phyloP scores from a whole-genome alignment of 2,797 vertebrate species.

The Cyprinella venusta region DNA sequence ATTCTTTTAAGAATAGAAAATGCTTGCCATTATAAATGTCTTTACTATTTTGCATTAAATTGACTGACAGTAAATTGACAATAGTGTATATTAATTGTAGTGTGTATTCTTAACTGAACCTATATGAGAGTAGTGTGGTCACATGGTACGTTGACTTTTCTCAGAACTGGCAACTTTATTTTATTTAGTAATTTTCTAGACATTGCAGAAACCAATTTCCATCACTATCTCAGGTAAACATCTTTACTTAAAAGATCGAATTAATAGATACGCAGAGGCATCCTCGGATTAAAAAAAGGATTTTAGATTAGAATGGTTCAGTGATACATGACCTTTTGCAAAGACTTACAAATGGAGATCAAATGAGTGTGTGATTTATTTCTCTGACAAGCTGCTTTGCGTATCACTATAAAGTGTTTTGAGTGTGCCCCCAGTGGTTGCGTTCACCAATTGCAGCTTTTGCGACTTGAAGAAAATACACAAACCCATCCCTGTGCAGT shows the following conservation, averaged over 20 bases:
- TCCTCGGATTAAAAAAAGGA: not conserved
- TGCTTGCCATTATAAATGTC: not conserved
- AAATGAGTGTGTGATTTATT: not conserved
- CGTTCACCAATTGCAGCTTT: not conserved
- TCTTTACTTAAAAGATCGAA: constrained; percentile 1
- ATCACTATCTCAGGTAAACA: not conserved
- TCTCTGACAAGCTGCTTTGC: not conserved
- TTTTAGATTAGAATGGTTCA: not conserved
- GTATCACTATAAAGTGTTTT: constrained; percentile 7
- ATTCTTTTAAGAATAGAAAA: not conserved
- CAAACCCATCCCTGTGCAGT: not conserved
- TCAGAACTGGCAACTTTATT: not conserved
- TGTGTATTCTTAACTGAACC: not conserved
- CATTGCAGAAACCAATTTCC: not conserved
- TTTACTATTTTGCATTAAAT: not conserved
- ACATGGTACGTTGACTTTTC: not conserved
- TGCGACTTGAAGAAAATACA: not conserved
- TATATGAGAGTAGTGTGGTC: not conserved
- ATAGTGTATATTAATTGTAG: not conserved
- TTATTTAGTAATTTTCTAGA: not conserved
- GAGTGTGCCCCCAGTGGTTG: not conserved
- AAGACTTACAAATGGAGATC: not conserved
- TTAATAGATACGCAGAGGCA: not conserved
- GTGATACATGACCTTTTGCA: not conserved
- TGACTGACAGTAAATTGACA: too few relatives aligned